phyloP scores from a whole-genome alignment of 2,888 invertebrate species.

The Lasioglossum figueresi region DNA sequence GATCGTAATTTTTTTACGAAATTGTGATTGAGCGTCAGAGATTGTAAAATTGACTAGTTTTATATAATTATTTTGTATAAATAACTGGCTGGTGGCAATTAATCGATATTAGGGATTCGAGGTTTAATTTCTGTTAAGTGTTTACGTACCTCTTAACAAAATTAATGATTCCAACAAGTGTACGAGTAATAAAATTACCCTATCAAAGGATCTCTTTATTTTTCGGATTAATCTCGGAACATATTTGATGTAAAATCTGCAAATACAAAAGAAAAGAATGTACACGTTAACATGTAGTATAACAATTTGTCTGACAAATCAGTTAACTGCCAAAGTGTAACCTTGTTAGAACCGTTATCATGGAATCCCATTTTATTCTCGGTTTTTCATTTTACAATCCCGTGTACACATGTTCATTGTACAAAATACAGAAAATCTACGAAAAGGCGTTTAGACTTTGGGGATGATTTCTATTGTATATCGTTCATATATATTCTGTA shows the following conservation, averaged over 20 bases:
- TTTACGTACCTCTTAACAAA: constrained; percentile 35
- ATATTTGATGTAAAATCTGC: constrained; percentile 30
- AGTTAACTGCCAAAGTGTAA: constrained; percentile 62
- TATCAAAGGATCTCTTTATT: constrained; percentile 13
- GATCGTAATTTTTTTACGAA: constrained; percentile 75
- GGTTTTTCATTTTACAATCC: constrained; percentile 49
- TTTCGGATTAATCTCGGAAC: constrained; percentile 10
- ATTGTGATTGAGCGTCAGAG: constrained; percentile 82
- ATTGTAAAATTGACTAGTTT: constrained; percentile 84
- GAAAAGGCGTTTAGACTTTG: constrained; percentile 32
- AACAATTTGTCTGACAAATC: constrained; percentile 41
- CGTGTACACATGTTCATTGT: constrained; percentile 33
- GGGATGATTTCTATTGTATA: constrained; percentile 49
- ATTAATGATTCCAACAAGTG: constrained; percentile 28
- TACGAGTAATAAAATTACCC: constrained; percentile 34
- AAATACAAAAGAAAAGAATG: constrained; percentile 35
- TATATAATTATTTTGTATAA: constrained; percentile 84
- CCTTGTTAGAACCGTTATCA: constrained; percentile 19
- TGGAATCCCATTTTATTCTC: constrained; percentile 62
- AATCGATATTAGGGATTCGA: constrained; percentile 58
- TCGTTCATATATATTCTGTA: constrained; percentile 57
- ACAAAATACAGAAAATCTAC: constrained; percentile 24
- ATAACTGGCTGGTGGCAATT: constrained; percentile 81
- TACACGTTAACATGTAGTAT: constrained; percentile 35
- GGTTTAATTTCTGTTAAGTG: constrained; percentile 49